A percentile compares a stretch with the other conserved stretches of the same genome.
phyloP scores from a whole-genome alignment of 2,797 vertebrate species.

The Ceyx erithaca region DNA sequence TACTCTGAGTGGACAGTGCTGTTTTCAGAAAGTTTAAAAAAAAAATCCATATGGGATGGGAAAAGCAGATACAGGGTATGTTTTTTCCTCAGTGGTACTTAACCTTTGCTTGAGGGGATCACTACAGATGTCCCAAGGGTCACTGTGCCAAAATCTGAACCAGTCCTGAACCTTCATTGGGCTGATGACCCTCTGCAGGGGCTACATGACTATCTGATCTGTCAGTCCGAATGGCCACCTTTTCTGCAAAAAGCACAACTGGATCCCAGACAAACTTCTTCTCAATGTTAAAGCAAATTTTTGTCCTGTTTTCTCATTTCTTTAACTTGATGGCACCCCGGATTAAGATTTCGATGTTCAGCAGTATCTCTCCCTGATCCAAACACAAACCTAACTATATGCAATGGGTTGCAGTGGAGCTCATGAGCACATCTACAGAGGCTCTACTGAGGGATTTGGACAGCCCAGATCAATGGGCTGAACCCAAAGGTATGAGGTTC shows the following conservation, averaged over 20 bases:
- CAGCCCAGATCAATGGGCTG: too few relatives aligned
- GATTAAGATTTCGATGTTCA: not conserved
- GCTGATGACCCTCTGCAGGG: not conserved
- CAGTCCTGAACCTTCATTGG: not conserved
- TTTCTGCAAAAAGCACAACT: not conserved
- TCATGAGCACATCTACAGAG: not conserved
- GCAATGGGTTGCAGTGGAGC: rapidly evolving
- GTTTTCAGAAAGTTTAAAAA: not conserved
- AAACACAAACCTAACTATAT: not conserved
- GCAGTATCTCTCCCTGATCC: not conserved
- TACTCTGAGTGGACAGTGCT: not conserved
- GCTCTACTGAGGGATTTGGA: too few relatives aligned
- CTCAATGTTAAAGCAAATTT: not conserved
- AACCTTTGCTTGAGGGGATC: not conserved
- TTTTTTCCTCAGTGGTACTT: not conserved
- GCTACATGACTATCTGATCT: not conserved
- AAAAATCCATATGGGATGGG: not conserved
- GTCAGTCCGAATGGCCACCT: not conserved
- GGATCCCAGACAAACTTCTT: not conserved
- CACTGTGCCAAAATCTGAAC: not conserved
- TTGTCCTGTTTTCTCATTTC: not conserved
- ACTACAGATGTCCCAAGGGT: not conserved
- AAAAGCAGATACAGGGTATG: not conserved
- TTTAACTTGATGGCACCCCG: not conserved
- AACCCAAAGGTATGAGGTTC: too few relatives aligned